Percentiles rank a stretch among this genome's conserved stretches.
phyloP scores from a whole-genome alignment of 2,888 invertebrate species.

The Cerastis rubricosa region DNA sequence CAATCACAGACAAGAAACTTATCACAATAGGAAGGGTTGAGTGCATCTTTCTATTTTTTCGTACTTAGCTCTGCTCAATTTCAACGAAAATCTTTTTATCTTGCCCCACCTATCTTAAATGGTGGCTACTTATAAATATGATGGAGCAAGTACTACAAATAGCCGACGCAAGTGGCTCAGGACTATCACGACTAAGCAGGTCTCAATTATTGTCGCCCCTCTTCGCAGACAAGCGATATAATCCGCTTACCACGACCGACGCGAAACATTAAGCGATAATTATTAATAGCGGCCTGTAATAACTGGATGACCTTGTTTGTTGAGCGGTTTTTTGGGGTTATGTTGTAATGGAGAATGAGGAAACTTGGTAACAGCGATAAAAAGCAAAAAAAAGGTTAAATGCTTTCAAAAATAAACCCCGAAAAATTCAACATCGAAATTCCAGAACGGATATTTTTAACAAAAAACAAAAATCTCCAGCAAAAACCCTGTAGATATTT shows the following conservation, averaged over 20 bases:
- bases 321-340: slow-evolving; percentile 39
- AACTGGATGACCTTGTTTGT: slow-evolving; percentile 61
- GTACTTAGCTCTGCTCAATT: neutral
- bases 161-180: slow-evolving; percentile 56
- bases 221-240: slow-evolving; percentile 68
- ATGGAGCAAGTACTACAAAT: slow-evolving; percentile 51
- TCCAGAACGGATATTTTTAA: neutral
- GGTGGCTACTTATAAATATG: slow-evolving; percentile 60
- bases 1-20: no score
- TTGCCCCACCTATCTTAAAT: slow-evolving; percentile 40
- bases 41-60: no score
- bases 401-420: neutral
- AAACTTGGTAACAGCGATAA: neutral
- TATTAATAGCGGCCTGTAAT: slow-evolving; percentile 68
- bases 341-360: slow-evolving; percentile 15
- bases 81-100: slow-evolving; percentile 46
- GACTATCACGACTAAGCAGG: slow-evolving; percentile 66
- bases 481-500: slow-evolving; percentile 6
- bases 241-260: slow-evolving; percentile 72
- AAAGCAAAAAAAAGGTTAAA: neutral
- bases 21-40: no score
- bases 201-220: slow-evolving; percentile 70
- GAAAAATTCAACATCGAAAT: neutral
- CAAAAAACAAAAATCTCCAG: slow-evolving; percentile 12
- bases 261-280: slow-evolving; percentile 72